Percentiles rank a stretch among this genome's conserved stretches.
These are phyloP conservation scores for Tachina lurida DNA, from an alignment of 2,888 invertebrate species.

Conservation along the genomic window DNA sequence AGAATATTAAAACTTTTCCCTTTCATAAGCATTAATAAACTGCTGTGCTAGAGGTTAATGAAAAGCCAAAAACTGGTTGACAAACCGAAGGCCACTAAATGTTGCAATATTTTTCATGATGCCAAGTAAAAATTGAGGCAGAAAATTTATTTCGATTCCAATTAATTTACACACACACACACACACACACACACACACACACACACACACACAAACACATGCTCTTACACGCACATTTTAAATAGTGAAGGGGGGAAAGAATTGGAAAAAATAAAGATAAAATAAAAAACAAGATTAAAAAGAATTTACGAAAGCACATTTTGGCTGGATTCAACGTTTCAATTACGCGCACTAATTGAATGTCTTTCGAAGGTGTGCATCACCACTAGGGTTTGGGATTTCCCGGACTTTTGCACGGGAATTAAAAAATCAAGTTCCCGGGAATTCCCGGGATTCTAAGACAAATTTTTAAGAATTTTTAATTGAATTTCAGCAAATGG, in stretches of 20 bases:
- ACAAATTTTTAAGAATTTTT: too few species aligned
- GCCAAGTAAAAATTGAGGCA: constrained; percentile 49
- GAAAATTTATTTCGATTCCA: constrained; percentile 69
- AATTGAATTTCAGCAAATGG: too few species aligned
- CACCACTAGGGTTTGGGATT: too few species aligned
- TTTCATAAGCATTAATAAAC: constrained; percentile 55
- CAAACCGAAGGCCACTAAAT: constrained; percentile 51
- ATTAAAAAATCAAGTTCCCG: too few species aligned
- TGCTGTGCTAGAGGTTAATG: constrained; percentile 52
- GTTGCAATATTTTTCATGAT: constrained; percentile 49
- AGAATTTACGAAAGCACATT: constrained; percentile 72
- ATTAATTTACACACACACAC: constrained; percentile 66
- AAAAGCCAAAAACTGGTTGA: constrained; percentile 47
- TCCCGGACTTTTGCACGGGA: too few species aligned
- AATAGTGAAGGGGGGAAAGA: not conserved
- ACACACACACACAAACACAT: constrained; percentile 54
- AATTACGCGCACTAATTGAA: constrained; percentile 67
- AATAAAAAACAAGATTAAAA: constrained; percentile 64
- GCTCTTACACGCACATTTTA: not conserved
- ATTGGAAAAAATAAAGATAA: constrained; percentile 21
- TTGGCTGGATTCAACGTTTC: constrained; percentile 65
- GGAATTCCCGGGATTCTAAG: too few species aligned
- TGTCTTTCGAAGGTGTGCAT: constrained; percentile 61
- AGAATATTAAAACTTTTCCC: constrained; percentile 39
- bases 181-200: constrained; percentile 31